Evolutionary conservation across 2,797 vertebrate species (phyloP).

Genomic region (Xiphophorus birchmanni): DNA sequence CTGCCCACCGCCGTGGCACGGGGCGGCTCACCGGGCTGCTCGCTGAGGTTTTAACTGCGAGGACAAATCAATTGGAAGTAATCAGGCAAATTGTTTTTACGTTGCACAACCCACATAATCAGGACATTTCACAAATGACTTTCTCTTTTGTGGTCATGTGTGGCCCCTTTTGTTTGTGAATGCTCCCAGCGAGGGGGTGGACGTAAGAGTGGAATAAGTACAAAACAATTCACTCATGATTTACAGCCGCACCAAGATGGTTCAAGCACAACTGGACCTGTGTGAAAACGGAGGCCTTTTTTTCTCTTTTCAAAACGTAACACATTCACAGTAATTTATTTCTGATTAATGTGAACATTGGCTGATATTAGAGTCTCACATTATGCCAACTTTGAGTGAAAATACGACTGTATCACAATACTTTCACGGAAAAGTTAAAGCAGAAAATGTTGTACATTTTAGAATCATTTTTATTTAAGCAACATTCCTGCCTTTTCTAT

Average conservation of each 20-base stretch:
- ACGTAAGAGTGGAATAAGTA: slow-evolving; percentile 72
- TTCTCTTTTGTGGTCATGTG: slow-evolving; percentile 76
- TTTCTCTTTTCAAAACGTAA: slow-evolving; percentile 32
- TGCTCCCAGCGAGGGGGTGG: slow-evolving; percentile 35
- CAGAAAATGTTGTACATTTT: background rate
- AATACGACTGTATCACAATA: background rate
- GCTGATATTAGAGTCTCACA: background rate
- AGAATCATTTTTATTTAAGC: background rate
- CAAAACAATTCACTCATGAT: slow-evolving; percentile 71
- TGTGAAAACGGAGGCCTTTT: slow-evolving; percentile 38
- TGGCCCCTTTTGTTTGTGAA: slow-evolving; percentile 68
- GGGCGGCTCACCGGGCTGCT: slow-evolving; percentile 57
- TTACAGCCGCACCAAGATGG: slow-evolving; percentile 64
- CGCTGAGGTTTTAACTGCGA: slow-evolving; percentile 76
- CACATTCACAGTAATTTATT: slow-evolving; percentile 46
- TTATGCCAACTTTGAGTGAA: background rate
- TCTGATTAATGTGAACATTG: background rate
- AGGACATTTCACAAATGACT: slow-evolving; percentile 85
- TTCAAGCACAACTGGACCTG: slow-evolving; percentile 48
- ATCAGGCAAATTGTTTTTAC: slow-evolving; percentile 86
- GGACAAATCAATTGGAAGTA: slow-evolving; percentile 86
- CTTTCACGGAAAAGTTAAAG: background rate
- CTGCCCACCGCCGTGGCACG: slow-evolving; percentile 55
- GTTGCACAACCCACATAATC: slow-evolving; percentile 84
- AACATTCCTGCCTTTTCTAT: background rate